Evolutionary conservation across 2,888 invertebrate species (phyloP), one percentile per base, ranked within the genome.

Genomic region (Flexamia atlantica): DNA sequence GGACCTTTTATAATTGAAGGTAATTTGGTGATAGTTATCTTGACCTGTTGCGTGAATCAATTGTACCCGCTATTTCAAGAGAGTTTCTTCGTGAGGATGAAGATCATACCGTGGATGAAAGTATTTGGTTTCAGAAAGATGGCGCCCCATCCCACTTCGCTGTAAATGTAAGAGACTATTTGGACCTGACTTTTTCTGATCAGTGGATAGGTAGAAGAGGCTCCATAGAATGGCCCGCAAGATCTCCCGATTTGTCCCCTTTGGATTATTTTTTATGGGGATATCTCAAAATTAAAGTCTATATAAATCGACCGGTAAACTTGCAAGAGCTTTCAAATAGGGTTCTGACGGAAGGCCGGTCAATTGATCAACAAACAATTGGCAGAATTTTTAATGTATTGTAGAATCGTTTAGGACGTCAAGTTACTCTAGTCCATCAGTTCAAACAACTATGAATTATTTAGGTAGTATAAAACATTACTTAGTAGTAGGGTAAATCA

Each of bases 1-100:
- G 60, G 60, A 25, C 60, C 60, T 23, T 60, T 60, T 60, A 23
- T 60, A 25, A 60, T 60, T 23, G 25, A 60, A 20, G 60, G 60
- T 25, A 60, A 60, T 60, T 60, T 60, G 60, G 60, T 60, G 60
- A 60, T 60, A 5, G 20, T 20, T 60, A 60, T 25, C 25, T 60
- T 5, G 60, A 20, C 25, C 20, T 60, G 60, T 25, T 60, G 25
- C 10, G 25, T 14, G 60, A 60, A 10, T 60, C 20, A 9, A 60
- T 60, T 20, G 25, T 60, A 23, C 25, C 60, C 60, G 25, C 60
- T 23, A 60, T 60, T 40, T 40, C 60, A 60, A 60, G 23, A 20
- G 60, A 20, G 23, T 60, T 60, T 23, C 25, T 14, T 20, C 20
- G 7, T 23, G 23, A 23, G 25, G 23, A 60, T 25, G 25, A 20